A percentile compares a stretch with the other conserved stretches of the same genome.
phyloP scores from a whole-genome alignment of 2,113 vertebrate species.

The Anthoscopus minutus region DNA sequence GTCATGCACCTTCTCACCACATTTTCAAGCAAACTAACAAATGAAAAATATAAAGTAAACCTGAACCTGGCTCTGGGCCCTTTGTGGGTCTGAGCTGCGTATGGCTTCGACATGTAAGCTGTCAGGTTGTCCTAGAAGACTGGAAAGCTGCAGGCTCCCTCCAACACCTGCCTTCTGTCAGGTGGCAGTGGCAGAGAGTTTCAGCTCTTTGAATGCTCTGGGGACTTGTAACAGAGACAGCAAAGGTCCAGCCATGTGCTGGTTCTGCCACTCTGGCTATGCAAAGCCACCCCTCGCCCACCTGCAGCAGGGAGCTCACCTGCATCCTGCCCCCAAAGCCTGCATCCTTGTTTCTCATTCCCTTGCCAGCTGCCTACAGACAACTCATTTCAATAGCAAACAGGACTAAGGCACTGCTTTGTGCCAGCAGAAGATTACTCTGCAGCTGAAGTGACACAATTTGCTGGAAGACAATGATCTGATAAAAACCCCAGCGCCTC shows the following conservation, averaged over 20 bases:
- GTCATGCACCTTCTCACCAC: neutral
- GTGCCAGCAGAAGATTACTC: neutral
- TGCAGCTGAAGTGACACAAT: neutral
- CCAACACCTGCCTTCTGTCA: neutral
- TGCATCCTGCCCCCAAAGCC: neutral
- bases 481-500: neutral
- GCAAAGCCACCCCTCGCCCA: neutral
- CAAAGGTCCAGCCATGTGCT: neutral
- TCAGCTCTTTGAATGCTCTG: neutral
- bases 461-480: neutral
- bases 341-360: neutral
- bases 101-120: rapidly evolving
- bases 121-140: neutral
- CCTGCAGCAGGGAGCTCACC: neutral
- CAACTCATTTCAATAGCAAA: neutral
- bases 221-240: neutral
- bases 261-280: neutral
- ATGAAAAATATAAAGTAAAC: neutral
- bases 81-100: neutral
- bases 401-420: neutral
- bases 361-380: neutral
- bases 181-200: neutral
- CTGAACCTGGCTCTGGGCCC: neutral
- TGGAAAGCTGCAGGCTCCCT: neutral
- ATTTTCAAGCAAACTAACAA: neutral